Evolutionary conservation across 2,888 invertebrate genomes (phyloP), one percentile per base, ranked within the genome.

Genomic region (Cephonodes hylas): DNA sequence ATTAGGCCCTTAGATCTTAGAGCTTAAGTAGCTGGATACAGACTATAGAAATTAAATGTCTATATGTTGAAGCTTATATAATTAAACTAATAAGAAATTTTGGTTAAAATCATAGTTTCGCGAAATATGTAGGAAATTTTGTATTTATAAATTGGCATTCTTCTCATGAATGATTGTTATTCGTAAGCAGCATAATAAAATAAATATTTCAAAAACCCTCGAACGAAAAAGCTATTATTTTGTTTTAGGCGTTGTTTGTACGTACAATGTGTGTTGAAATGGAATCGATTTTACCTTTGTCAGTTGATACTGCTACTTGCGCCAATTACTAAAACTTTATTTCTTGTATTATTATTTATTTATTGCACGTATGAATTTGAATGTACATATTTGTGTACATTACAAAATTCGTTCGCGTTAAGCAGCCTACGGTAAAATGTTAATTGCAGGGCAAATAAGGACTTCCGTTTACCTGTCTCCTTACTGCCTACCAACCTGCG

Each of bases 371-470:
- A 38, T 38, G 25, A 48, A 48, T 48, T 25, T 48, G 13, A 25
- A 48, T 23, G 7, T 48, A 48, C 48, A 48, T 48, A 20, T 20
- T 18, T 20, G 10, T 44, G 44, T 44, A 20, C 20, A 44, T 44
- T 20, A 27, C n/a, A 27, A 48, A 53, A 53, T 18, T 48, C 48
- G 27, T 10, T 18, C 22, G 27, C 31, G 18, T 53, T 18, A 53
- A 31, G 45, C 46, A 74, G 73, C 76, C 73, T 77, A 74, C 66
- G 77, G 69, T 77, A 66, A 71, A 80, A 76, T 80, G 72, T 89
- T 83, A 79, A 77, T 90, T 90, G 62, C 90, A 91, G 91, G 88
- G 78, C 81, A 72, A 83, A 81, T 85, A 88, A 86, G 81, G 83
- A 86, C 74, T 86, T 83, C 83, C 84, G 88, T 73, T 74, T 89